Evolutionary conservation across 2,113 vertebrate genomes (phyloP), one percentile per base, ranked within the genome.

Genomic region (Rhizomys pruinosus): DNA sequence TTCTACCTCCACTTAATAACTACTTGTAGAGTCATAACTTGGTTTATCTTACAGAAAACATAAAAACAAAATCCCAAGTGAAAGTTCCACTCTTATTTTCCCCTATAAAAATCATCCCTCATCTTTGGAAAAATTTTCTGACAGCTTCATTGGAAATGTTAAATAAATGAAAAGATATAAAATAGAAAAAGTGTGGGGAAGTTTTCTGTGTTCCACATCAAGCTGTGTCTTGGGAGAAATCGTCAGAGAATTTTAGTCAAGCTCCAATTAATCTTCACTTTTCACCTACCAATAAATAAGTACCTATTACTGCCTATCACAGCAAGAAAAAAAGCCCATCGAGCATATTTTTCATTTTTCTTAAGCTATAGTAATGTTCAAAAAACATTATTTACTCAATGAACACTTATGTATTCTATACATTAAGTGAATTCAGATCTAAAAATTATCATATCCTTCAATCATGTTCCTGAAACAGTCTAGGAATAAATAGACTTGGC

Each of bases 81-180:
- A 87, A 87, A 77, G 32, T 85, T 76, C 32, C 0, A 5, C 29
- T 89, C 22, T 59, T 34, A 22, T 66, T 81, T 91, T 95, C 63
- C 1, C 23, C 34, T 16, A 37, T 74, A 77, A 87, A 92, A 78
- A 12, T 81, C 59, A 77, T 39, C 37, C 61, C n/a, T 88, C 9
- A 15, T 87, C 25, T 92, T 89, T 69, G 86, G 73, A 66, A 78
- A 76, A 71, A 15, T 17, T 94, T 92, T 78, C 37, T 74, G 74
- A 92, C 52, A 96, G 20, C 7, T 87, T 96, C n/a, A 84, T 9
- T 94, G 86, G 63, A 89, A n/a, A 90, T 81, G 32, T 87, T 93
- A 80, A 92, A 88, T n/a, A 94, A 92, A 52, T 84, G 25, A 94
- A 90, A 27, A 57, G n/a, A n/a, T 42, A 79, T 7, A 92, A 96